phyloP scores from a whole-genome alignment of 2,888 invertebrate genomes.

The Zeuzera pyrina region DNA sequence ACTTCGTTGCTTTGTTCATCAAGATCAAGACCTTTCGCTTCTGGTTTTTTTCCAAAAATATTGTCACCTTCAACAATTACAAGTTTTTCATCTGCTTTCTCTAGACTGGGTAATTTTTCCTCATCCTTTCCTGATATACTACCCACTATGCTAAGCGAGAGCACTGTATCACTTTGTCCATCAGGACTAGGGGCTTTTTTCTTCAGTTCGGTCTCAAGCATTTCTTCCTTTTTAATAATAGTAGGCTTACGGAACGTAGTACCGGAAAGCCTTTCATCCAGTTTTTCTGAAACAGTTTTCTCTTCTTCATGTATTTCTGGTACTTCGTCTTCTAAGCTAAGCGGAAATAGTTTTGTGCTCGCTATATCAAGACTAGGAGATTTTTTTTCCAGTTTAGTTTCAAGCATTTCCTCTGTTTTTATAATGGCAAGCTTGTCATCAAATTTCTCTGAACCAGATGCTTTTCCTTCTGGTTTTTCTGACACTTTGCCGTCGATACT shows the following conservation, averaged over 20 bases:
- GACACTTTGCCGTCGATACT: no score
- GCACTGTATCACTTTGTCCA: neutral
- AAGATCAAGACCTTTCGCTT: slow-evolving; percentile 4
- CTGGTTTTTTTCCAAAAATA: no score
- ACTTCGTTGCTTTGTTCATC: no score
- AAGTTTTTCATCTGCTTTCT: neutral
- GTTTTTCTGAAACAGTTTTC: neutral
- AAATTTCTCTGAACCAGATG: neutral
- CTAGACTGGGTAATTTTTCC: neutral
- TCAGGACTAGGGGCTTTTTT: neutral
- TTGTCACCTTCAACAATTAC: neutral
- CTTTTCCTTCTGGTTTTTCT: neutral
- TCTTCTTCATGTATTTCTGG: neutral
- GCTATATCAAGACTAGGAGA: slow-evolving; percentile 4
- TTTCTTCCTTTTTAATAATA: no score
- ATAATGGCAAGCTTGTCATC: no score
- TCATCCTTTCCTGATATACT: neutral
- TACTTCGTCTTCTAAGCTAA: no score
- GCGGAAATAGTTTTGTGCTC: no score
- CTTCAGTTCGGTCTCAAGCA: no score
- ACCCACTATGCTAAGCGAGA: neutral
- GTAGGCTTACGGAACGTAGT: no score
- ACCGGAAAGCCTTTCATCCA: no score
- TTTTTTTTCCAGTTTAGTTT: no score
- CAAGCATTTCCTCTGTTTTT: no score